Conservation (phyloP, 2,797 vertebrate species). For the Varecia variegata region DNA sequence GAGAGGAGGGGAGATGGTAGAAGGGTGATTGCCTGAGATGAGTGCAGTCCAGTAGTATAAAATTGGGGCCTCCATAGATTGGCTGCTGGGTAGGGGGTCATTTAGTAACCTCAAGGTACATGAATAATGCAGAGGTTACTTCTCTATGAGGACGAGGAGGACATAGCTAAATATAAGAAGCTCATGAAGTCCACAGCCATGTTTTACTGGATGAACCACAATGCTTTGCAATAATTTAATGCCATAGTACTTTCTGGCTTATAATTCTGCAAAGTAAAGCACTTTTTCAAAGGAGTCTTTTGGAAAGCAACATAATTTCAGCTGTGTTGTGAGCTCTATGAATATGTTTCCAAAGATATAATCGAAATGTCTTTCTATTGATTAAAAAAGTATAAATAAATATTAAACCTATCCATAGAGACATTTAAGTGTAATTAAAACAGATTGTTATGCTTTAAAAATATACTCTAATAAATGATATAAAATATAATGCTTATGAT, state of each 20-base stretch:
- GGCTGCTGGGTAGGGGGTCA: background rate
- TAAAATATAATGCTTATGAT: constrained; percentile 52
- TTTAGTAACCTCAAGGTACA: background rate
- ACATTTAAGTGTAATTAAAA: constrained; percentile 72
- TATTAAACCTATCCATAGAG: constrained; percentile 70
- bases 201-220: constrained; percentile 40
- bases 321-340: constrained; percentile 60
- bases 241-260: constrained; percentile 43
- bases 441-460: constrained; percentile 71
- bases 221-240: constrained; percentile 52
- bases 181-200: background rate
- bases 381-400: constrained; percentile 70
- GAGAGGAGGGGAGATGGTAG: background rate
- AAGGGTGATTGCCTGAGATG: background rate
- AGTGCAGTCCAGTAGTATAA: background rate
- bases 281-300: constrained; percentile 67
- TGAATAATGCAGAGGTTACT: background rate
- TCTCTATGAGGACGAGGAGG: background rate
- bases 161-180: background rate
- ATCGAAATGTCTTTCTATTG: constrained; percentile 69
- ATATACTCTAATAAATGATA: constrained; percentile 76
- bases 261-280: constrained; percentile 67
- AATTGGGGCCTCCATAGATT: background rate
- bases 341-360: constrained; percentile 74
- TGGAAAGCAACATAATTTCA: constrained; percentile 50